These are phyloP conservation scores for Branchipolynoe longqiensis DNA, from an alignment of 2,888 invertebrate genomes.

Conservation along the genomic window DNA sequence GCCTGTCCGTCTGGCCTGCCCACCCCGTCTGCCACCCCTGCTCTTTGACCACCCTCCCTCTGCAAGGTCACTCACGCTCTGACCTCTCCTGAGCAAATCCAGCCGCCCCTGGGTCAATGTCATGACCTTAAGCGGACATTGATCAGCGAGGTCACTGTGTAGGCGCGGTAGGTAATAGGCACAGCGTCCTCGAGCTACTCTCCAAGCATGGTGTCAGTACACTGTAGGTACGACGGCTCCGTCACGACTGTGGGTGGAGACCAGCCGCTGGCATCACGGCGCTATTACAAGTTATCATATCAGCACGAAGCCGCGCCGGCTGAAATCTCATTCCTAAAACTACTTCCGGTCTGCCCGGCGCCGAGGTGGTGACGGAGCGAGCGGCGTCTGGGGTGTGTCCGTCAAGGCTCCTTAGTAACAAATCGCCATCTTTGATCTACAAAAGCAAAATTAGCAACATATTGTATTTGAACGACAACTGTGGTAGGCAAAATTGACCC, in stretches of 20 bases:
- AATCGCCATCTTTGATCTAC: no score
- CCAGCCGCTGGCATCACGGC: not conserved
- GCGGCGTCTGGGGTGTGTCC: slow-evolving; percentile 20
- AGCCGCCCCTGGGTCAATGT: slow-evolving; percentile 49
- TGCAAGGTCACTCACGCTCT: slow-evolving; percentile 17
- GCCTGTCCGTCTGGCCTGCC: not conserved
- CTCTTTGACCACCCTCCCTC: slow-evolving; percentile 33
- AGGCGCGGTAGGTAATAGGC: slow-evolving; percentile 12
- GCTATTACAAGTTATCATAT: slow-evolving; percentile 44
- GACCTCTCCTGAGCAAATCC: slow-evolving; percentile 40
- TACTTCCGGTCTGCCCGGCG: slow-evolving; percentile 1
- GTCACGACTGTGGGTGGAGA: no score
- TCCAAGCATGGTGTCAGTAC: no score
- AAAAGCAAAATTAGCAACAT: no score
- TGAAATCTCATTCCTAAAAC: slow-evolving; percentile 39
- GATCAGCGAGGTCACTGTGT: slow-evolving; percentile 16
- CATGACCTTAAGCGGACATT: slow-evolving; percentile 45
- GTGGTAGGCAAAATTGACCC: no score
- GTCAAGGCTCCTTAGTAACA: no score
- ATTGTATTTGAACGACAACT: no score
- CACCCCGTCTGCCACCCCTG: slow-evolving; percentile 12
- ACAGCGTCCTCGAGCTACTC: not conserved
- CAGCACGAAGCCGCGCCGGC: slow-evolving; percentile 18
- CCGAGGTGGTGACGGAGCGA: no score
- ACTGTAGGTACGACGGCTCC: no score